Base-by-base conservation (phyloP, 2,888 invertebrate genomes). In the Ophion obscuratus region DNA sequence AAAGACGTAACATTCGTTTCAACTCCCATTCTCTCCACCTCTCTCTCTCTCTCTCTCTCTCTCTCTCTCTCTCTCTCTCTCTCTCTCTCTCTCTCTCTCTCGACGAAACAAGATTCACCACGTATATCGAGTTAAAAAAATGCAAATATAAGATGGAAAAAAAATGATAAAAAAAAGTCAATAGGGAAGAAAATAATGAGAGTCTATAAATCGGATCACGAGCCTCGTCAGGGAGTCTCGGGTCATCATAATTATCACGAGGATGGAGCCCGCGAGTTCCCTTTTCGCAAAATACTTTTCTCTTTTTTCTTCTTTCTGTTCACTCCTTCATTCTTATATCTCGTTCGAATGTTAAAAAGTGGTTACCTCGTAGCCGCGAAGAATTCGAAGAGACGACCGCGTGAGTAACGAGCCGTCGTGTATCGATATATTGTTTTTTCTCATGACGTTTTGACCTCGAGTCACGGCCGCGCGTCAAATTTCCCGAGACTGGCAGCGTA, bases 201-300 rank as follows among this genome's bases (percentile, higher is more conserved):
- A 83, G 67, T 67, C 57, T 83, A 66, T 80, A 80, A 81, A 83
- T 83, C 83, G 86, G 86, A 86, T 86, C 86, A 86, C 86, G 86
- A 86, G 86, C 86, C 86, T 86, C 86, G 83, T 81, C 77, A 78
- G 83, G 86, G 81, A 83, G 73, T 75, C 86, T 86, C 86, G 86
- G 86, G 86, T 86, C 83, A 86, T 86, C 86, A 82, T 71, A 83
- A 82, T 79, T 86, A 86, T 86, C 86, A 86, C 86, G 81, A 83
- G 83, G 78, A 83, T 83, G 83, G 59, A 75, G 74, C 86, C 81
- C 83, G 86, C 83, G 83, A 86, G 81, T 83, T 81, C 86, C 86
- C 86, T 78, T 81, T 86, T 81, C 86, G 83, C 81, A 86, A 86
- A 83, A 86, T 86, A 86, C 85, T 84, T 67, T 77, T 75, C 47